These are phyloP conservation scores for Chiloscyllium punctatum DNA, from an alignment of 2,797 vertebrate species.

Conservation along the genomic window DNA sequence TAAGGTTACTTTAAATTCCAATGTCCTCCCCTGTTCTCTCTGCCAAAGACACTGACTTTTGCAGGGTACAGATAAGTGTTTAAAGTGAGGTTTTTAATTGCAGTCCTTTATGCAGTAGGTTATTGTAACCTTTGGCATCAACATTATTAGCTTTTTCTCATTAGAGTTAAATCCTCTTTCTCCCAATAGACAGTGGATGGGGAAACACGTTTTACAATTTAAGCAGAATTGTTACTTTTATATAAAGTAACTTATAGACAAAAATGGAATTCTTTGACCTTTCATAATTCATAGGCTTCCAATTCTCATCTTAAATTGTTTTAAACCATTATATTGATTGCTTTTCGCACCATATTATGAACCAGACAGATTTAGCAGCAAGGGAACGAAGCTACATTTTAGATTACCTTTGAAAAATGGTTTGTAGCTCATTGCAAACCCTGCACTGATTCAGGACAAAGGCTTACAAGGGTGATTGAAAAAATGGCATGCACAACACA, in stretches of 20 bases:
- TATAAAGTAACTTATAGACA: not conserved
- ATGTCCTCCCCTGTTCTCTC: not conserved
- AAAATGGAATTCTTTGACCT: not conserved
- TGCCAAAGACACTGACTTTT: not conserved
- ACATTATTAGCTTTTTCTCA: not conserved
- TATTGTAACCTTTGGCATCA: not conserved
- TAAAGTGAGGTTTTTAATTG: not conserved
- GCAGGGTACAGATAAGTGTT: not conserved
- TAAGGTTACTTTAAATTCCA: conserved; percentile 5
- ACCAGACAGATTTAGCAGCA: not conserved
- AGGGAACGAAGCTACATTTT: not conserved
- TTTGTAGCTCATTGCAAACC: not conserved
- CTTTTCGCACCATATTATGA: not conserved
- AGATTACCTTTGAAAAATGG: not conserved
- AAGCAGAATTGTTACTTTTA: not conserved
- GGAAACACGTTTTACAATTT: not conserved
- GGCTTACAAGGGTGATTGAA: conserved; percentile 13
- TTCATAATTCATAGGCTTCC: not conserved
- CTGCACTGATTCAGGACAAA: not conserved
- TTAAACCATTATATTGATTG: not conserved
- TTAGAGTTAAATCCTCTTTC: not conserved
- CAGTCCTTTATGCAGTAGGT: not conserved
- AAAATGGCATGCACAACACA: conserved; percentile 25
- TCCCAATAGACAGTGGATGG: not conserved
- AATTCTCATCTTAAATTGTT: not conserved